Base-by-base conservation (phyloP, 2,888 invertebrate genomes). In the Hedya salicella region DNA sequence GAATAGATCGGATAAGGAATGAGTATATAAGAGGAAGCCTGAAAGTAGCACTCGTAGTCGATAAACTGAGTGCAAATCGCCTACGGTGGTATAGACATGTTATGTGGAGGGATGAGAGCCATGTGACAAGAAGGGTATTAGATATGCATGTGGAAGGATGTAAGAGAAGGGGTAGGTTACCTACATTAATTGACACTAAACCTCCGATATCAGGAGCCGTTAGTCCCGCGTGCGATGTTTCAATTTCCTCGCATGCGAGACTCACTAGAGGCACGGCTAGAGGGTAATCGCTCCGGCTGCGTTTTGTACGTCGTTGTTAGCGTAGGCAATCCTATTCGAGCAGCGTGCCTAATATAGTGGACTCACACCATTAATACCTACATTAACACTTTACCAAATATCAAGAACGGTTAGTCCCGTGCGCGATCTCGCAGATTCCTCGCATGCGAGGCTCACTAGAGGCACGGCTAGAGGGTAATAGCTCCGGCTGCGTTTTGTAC, bases 281-380 rank as follows among this genome's bases (percentile, higher is more conserved):
- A 87, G 87, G 89, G 89, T 90, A 91, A 90, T 89, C 88, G 88
- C 81, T 85, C 79, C 88, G 83, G 85, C 77, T 79, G 81, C 80
- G 85, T 86, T 85, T 85, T 86, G 85, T 85, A 79, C 83, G 78
- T 79, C 81, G 86, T 88, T 88, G 88, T 87, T 77, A 76, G 77
- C 71, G 78, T 78, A 82, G 82, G 83, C 86, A 86, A 85, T 85
- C 82, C 79, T 78, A 87, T 89, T 86, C 87, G 73, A 77, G 25
- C 6, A 6, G 9, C 11, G 13, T 36, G 2, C 9, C 36, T 36
- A 9, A 11, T 13, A 36, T 36, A 88, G 88, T 88, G 83, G 84
- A 80, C 79, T 79, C 79, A 75, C 81, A 80, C 77, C 79, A 80
- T 79, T 79, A 81, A 77, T 25, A 4, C 25, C 25, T 25, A 25